Percentiles rank a stretch among this genome's conserved stretches.
Conservation (phyloP, 2,888 invertebrate species). For the Torymus auratus region DNA sequence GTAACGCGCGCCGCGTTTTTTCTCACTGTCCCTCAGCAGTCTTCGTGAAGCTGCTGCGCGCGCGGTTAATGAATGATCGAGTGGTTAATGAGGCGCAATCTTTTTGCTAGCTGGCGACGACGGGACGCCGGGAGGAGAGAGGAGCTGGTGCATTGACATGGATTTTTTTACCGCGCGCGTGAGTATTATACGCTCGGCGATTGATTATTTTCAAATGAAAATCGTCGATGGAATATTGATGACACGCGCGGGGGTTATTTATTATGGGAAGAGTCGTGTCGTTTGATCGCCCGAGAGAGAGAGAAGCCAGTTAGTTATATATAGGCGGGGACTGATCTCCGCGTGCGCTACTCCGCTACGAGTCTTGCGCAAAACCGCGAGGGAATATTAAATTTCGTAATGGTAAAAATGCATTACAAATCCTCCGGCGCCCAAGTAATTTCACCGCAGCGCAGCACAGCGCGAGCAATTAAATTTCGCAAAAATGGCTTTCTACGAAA, state of each 20-base stretch:
- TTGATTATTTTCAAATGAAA: background rate
- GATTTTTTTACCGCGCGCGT: background rate
- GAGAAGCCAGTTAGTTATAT: too few relatives aligned
- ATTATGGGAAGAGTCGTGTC: background rate
- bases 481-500: too few relatives aligned
- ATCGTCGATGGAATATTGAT: constrained; percentile 10
- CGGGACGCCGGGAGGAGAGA: too few relatives aligned
- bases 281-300: too few relatives aligned
- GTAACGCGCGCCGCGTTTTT: constrained; percentile 17
- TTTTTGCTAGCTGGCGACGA: constrained; percentile 9
- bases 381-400: too few relatives aligned
- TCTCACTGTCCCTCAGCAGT: background rate
- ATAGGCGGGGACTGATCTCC: background rate
- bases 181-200: background rate
- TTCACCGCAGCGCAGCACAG: too few relatives aligned
- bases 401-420: too few relatives aligned
- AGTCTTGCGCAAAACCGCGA: too few relatives aligned
- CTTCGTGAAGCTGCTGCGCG: background rate
- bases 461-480: too few relatives aligned
- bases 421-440: too few relatives aligned
- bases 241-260: background rate
- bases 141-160: too few relatives aligned
- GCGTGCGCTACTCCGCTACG: background rate
- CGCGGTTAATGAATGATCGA: constrained; percentile 24
- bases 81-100: constrained; percentile 39